Conservation (phyloP, 2,113 vertebrate genomes). For the Clarias magur region DNA sequence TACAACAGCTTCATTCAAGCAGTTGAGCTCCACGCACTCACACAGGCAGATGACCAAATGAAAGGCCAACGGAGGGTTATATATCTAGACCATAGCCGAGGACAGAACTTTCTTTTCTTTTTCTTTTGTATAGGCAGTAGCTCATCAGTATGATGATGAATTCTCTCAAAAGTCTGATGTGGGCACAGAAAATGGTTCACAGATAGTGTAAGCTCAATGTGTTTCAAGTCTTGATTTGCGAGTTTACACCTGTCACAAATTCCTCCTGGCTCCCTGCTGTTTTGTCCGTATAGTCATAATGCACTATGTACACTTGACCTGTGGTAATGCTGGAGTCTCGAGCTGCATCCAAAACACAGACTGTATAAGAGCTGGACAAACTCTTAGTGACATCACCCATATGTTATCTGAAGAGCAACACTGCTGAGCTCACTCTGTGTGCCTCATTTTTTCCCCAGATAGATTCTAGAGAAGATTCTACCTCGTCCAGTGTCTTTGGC, state of each 20-base stretch:
- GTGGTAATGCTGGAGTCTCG: neutral
- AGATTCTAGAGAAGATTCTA: neutral
- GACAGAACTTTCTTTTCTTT: conserved; percentile 15
- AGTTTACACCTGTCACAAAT: neutral
- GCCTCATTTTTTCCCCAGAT: neutral
- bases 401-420: no score
- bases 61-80: conserved; percentile 34
- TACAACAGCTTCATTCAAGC: conserved; percentile 54
- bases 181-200: neutral
- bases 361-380: no score
- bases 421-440: neutral
- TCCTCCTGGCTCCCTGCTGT: neutral
- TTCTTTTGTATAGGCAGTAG: conserved; percentile 16
- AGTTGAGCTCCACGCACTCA: conserved; percentile 43
- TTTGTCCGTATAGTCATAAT: neutral
- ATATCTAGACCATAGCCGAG: conserved; percentile 33
- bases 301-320: neutral
- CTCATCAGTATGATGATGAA: conserved; percentile 10
- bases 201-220: neutral
- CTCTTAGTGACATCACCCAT: no score
- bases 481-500: neutral
- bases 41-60: conserved; percentile 50
- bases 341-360: neutral
- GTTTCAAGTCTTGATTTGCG: neutral
- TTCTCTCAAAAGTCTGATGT: neutral